Evolutionary conservation across 2,888 invertebrate genomes (phyloP).

Genomic region (Drosophila tripunctata): DNA sequence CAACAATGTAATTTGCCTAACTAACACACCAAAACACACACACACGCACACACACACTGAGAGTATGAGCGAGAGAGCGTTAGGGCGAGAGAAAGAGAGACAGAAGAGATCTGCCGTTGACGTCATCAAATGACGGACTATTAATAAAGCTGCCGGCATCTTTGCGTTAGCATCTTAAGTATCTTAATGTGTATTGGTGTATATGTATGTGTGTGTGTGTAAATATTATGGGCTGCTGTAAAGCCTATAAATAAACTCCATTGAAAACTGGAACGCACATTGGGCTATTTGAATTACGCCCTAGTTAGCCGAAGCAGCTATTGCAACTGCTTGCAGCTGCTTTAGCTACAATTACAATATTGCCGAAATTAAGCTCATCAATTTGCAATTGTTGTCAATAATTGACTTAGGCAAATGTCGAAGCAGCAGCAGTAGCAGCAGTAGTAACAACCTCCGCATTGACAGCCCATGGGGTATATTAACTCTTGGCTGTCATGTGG

Average conservation of each 20-base stretch:
- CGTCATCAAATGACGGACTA: constrained; percentile 67
- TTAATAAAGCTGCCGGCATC: constrained; percentile 72
- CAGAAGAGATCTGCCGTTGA: constrained; percentile 38
- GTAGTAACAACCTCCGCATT: constrained; percentile 6
- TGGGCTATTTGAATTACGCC: constrained; percentile 44
- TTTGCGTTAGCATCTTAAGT: constrained; percentile 49
- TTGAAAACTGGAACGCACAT: constrained; percentile 74
- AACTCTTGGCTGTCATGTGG: constrained; percentile 39
- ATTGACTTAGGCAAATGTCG: neutral
- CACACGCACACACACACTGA: neutral
- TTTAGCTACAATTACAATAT: constrained; percentile 14
- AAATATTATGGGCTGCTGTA: constrained; percentile 23
- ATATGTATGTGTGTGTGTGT: constrained; percentile 28
- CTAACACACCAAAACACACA: constrained; percentile 15
- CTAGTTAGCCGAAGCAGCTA: constrained; percentile 31
- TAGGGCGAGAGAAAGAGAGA: constrained; percentile 4
- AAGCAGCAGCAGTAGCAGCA: constrained; percentile 11
- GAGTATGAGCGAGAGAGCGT: neutral
- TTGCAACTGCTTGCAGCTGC: constrained; percentile 19
- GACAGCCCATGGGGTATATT: constrained; percentile 31
- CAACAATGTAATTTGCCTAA: constrained; percentile 34
- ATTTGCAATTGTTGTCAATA: neutral
- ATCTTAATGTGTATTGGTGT: constrained; percentile 35
- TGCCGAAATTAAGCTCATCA: neutral
- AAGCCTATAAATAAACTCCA: constrained; percentile 75